These are phyloP conservation scores for Furcula furcula DNA, from an alignment of 2,888 invertebrate genomes.

Conservation along the genomic window DNA sequence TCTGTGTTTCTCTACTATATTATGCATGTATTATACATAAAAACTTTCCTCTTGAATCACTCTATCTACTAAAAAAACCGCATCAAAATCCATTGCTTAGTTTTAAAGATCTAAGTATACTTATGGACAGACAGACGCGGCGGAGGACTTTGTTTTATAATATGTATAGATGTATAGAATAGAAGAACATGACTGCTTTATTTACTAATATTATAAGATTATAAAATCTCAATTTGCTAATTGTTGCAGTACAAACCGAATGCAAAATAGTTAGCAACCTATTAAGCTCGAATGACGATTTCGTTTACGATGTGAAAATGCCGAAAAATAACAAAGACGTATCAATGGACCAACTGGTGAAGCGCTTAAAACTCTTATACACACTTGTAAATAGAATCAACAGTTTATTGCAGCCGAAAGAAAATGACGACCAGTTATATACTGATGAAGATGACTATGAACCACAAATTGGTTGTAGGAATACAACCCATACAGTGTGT, in stretches of 20 bases:
- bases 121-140: too few species aligned
- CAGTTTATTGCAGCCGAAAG: constrained; percentile 52
- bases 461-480: constrained; percentile 25
- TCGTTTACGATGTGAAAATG: constrained; percentile 43
- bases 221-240: too few species aligned
- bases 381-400: constrained; percentile 61
- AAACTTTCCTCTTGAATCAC: too few species aligned
- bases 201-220: too few species aligned
- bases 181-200: too few species aligned
- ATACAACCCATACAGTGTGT: constrained; percentile 53
- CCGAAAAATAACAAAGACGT: constrained; percentile 35
- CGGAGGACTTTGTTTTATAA: too few species aligned
- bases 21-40: too few species aligned
- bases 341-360: constrained; percentile 50
- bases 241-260: constrained; percentile 55
- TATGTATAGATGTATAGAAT: too few species aligned
- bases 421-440: constrained; percentile 56
- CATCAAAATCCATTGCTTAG: too few species aligned
- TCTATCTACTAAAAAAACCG: too few species aligned
- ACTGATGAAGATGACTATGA: constrained; percentile 41
- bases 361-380: constrained; percentile 64
- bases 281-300: constrained; percentile 42
- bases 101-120: too few species aligned
- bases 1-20: too few species aligned
- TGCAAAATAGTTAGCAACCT: constrained; percentile 68